Evolutionary conservation across 2,797 vertebrate genomes (phyloP).

Genomic region (Furcifer pardalis): DNA sequence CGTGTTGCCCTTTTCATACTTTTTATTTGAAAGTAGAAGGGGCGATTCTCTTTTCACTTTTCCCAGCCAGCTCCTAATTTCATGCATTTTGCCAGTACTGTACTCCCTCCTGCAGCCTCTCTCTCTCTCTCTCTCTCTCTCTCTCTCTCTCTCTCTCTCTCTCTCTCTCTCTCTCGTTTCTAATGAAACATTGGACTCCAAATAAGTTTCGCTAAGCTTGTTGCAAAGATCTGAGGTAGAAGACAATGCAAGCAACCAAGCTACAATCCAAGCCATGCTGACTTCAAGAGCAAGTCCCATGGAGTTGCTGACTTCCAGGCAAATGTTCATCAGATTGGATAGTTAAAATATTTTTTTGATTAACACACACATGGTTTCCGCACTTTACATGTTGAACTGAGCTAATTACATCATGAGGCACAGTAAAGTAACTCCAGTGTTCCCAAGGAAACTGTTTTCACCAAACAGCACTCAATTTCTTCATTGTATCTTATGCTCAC

Average conservation of each 20-base stretch:
- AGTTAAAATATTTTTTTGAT: slow-evolving; percentile 18
- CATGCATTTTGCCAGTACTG: slow-evolving; percentile 28
- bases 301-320: not conserved
- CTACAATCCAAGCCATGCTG: not conserved
- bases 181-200: not conserved
- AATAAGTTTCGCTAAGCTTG: not conserved
- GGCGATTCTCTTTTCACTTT: slow-evolving; percentile 30
- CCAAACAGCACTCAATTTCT: slow-evolving; percentile 60
- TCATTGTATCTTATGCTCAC: slow-evolving; percentile 57
- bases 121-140: not conserved
- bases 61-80: slow-evolving; percentile 37
- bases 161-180: too few species aligned
- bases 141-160: too few species aligned
- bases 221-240: slow-evolving; percentile 46
- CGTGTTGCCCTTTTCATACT: slow-evolving; percentile 22
- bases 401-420: slow-evolving; percentile 68
- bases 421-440: slow-evolving; percentile 62
- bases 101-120: not conserved
- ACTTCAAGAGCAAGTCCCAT: not conserved
- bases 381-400: slow-evolving; percentile 63
- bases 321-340: not conserved
- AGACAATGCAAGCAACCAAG: slow-evolving; percentile 61
- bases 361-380: slow-evolving; percentile 48
- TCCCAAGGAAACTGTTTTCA: slow-evolving; percentile 74
- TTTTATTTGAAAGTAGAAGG: slow-evolving; percentile 25